Percentiles rank a stretch among this genome's conserved stretches.
These are phyloP conservation scores for Sarcophilus harrisii DNA, from an alignment of 2,797 vertebrate species.

Conservation along the genomic window DNA sequence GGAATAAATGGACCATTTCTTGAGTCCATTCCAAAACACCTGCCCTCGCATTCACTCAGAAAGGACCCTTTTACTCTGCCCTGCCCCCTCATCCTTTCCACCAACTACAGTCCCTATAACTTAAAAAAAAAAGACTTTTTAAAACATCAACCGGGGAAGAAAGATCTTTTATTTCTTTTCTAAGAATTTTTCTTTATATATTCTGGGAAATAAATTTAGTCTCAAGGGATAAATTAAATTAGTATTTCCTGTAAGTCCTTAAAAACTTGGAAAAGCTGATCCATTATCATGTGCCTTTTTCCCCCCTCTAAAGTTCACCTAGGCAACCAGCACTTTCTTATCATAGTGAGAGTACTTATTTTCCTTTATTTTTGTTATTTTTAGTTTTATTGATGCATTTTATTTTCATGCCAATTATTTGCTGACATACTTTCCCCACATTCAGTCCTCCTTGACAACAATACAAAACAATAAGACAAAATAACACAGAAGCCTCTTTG, in stretches of 20 bases:
- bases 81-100: not conserved
- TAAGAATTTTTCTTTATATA: not conserved
- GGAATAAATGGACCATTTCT: not conserved
- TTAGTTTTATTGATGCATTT: not conserved
- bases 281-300: not conserved
- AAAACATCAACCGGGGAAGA: not conserved
- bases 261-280: not conserved
- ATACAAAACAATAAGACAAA: not conserved
- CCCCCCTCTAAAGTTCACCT: not conserved
- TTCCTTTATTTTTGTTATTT: not conserved
- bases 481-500: not conserved
- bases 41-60: slow-evolving; percentile 1
- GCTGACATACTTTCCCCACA: not conserved
- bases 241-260: not conserved
- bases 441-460: not conserved
- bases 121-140: not conserved
- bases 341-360: not conserved
- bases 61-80: not conserved
- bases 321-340: slow-evolving; percentile 1
- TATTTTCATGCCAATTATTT: not conserved
- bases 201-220: not conserved
- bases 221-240: not conserved
- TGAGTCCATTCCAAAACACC: slow-evolving; percentile 3
- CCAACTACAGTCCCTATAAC: not conserved
- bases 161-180: not conserved